phyloP scores from a whole-genome alignment of 2,797 vertebrate genomes.

The Cuniculus paca region DNA sequence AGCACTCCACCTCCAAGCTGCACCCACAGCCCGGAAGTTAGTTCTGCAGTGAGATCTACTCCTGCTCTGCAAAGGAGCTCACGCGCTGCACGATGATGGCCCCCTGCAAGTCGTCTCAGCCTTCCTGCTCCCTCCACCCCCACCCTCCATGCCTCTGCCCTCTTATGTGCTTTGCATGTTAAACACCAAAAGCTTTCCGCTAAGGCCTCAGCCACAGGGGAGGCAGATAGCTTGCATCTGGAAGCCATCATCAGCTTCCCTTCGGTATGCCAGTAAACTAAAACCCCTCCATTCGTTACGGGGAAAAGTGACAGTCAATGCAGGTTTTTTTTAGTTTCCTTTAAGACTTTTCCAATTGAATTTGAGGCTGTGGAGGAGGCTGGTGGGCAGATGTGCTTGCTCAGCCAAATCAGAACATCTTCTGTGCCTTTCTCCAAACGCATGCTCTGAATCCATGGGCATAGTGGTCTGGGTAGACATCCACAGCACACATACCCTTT shows the following conservation, averaged over 20 bases:
- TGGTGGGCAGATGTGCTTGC: neutral
- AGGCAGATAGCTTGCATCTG: neutral
- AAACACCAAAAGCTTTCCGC: constrained; percentile 39
- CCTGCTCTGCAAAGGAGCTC: neutral
- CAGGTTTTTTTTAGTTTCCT: neutral
- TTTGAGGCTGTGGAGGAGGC: neutral
- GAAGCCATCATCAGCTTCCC: constrained; percentile 38
- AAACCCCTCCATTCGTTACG: neutral
- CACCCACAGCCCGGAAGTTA: neutral
- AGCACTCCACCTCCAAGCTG: neutral
- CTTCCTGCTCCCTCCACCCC: neutral
- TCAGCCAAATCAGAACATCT: neutral
- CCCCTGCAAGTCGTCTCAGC: neutral
- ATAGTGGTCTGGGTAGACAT: neutral
- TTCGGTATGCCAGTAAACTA: neutral
- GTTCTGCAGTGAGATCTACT: neutral
- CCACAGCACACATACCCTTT: neutral
- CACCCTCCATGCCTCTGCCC: neutral
- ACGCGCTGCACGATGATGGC: fast-evolving
- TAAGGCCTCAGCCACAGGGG: neutral
- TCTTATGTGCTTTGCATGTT: neutral
- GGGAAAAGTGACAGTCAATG: neutral
- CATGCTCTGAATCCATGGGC: neutral
- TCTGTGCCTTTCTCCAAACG: neutral
- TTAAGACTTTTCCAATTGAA: neutral